Evolutionary conservation across 2,888 invertebrate genomes (phyloP).

Genomic region (Pseudococcus viburni): DNA sequence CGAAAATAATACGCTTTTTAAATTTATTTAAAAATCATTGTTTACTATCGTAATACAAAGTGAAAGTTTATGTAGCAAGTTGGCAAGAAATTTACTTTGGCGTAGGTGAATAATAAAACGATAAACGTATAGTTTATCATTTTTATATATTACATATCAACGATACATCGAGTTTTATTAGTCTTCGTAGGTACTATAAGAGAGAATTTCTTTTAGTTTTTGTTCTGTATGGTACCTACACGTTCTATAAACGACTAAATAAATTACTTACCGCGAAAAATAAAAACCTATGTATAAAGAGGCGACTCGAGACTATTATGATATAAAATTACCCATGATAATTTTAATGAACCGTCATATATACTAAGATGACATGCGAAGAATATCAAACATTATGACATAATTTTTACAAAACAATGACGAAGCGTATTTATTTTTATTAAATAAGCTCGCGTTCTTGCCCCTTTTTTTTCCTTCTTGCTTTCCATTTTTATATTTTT

Average conservation of each 20-base stretch:
- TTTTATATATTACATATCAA: slow-evolving; percentile 51
- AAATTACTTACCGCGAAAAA: slow-evolving; percentile 35
- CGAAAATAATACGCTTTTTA: slow-evolving; percentile 32
- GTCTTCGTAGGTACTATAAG: not conserved
- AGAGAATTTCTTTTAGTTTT: not conserved
- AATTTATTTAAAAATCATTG: slow-evolving; percentile 51
- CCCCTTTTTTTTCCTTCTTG: not conserved
- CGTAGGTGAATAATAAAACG: slow-evolving; percentile 56
- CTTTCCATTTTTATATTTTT: not conserved
- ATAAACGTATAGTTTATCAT: slow-evolving; percentile 52
- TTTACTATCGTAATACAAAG: slow-evolving; percentile 56
- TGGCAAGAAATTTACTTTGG: slow-evolving; percentile 25
- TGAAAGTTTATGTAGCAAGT: slow-evolving; percentile 52
- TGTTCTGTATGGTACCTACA: not conserved
- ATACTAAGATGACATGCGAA: slow-evolving; percentile 12
- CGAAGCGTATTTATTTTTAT: slow-evolving; percentile 55
- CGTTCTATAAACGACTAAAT: not conserved
- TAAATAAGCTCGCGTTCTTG: slow-evolving; percentile 27
- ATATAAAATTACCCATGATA: slow-evolving; percentile 34
- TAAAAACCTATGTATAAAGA: not conserved
- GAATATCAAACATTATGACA: slow-evolving; percentile 36
- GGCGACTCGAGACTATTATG: not conserved
- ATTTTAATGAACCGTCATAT: slow-evolving; percentile 35
- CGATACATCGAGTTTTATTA: slow-evolving; percentile 28
- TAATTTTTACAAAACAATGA: slow-evolving; percentile 38